Evolutionary conservation across 2,797 vertebrate genomes (phyloP).

Genomic region (Echeneis naucrates): DNA sequence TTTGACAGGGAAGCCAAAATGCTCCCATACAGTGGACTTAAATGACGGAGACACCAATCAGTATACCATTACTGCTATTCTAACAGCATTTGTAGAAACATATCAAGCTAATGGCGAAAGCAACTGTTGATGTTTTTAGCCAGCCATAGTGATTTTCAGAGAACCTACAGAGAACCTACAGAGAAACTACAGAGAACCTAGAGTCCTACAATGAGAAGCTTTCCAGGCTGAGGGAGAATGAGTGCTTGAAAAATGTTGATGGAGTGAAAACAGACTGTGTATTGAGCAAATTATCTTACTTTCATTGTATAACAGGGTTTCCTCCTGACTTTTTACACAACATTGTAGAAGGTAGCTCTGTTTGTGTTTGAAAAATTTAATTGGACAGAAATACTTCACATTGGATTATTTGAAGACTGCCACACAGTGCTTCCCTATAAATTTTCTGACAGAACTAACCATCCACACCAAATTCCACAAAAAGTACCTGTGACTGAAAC

Average conservation of each 20-base stretch:
- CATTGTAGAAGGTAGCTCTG: slow-evolving; percentile 22
- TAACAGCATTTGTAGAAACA: no score
- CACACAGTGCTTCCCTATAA: background rate
- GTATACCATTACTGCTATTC: no score
- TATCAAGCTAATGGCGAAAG: no score
- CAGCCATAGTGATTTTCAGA: slow-evolving; percentile 24
- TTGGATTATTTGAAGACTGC: slow-evolving; percentile 20
- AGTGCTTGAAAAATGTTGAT: slow-evolving; percentile 16
- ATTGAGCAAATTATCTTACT: slow-evolving; percentile 23
- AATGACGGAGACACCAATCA: no score
- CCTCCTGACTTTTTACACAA: slow-evolving; percentile 40
- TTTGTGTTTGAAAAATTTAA: slow-evolving; percentile 35
- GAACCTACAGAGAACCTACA: no score
- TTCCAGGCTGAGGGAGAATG: slow-evolving; percentile 11
- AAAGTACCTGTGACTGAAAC: slow-evolving; percentile 20
- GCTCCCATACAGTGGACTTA: no score
- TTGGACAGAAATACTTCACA: slow-evolving; percentile 38
- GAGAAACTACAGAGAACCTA: no score
- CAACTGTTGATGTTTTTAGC: slow-evolving; percentile 46
- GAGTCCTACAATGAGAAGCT: background rate
- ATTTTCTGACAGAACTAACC: slow-evolving; percentile 10
- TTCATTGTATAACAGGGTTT: slow-evolving; percentile 43
- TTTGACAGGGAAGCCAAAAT: no score
- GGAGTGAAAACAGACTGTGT: slow-evolving; percentile 39
- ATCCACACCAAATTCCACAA: slow-evolving; percentile 1